These are phyloP conservation scores for Pandion haliaetus DNA, from an alignment of 2,113 vertebrate genomes.

Conservation along the genomic window DNA sequence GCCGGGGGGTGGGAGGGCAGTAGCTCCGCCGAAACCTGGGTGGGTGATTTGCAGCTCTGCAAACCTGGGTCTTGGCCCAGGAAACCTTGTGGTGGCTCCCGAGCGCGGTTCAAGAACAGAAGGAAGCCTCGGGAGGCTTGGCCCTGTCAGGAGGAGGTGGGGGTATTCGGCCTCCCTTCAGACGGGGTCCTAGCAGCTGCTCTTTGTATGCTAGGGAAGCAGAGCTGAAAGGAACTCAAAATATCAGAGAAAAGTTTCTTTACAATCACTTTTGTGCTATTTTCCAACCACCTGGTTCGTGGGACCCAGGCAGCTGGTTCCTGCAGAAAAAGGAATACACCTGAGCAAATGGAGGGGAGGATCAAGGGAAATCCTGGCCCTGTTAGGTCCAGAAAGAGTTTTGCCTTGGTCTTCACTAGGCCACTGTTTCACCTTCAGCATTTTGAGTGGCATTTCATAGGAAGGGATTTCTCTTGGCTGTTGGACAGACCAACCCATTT, in stretches of 20 bases:
- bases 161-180: neutral
- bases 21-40: neutral
- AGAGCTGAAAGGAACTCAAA: neutral
- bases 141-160: neutral
- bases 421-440: too few relatives aligned
- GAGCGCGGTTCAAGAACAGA: neutral
- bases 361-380: neutral
- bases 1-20: neutral
- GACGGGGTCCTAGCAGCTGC: neutral
- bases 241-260: neutral
- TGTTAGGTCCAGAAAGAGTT: neutral
- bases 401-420: neutral
- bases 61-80: fast-evolving
- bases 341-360: neutral
- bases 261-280: neutral
- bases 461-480: neutral
- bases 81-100: neutral
- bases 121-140: neutral
- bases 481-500: too few relatives aligned
- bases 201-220: neutral
- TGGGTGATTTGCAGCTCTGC: neutral
- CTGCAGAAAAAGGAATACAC: neutral
- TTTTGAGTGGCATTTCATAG: too few relatives aligned
- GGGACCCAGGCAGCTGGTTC: neutral
- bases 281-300: neutral